phyloP scores from a whole-genome alignment of 23 tunicate genomes.

The Styela plicata region DNA sequence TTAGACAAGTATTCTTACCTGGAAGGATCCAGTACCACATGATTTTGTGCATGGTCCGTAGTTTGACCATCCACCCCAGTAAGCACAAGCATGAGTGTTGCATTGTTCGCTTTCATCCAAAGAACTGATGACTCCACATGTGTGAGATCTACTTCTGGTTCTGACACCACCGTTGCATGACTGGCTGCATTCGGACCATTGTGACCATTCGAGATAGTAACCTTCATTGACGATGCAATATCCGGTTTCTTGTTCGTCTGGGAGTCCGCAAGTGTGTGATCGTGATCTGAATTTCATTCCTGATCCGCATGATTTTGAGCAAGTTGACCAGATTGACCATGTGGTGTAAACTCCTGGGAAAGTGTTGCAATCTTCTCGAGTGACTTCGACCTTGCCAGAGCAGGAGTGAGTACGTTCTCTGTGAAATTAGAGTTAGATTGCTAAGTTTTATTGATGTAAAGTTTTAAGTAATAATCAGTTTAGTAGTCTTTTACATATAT shows the following conservation, averaged over 20 bases:
- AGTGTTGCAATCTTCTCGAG: conserved; percentile 57
- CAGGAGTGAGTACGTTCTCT: conserved; percentile 44
- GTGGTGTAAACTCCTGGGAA: conserved; percentile 41
- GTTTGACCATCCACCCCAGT: conserved; percentile 92
- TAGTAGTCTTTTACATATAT: no score
- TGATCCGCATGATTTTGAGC: conserved; percentile 71
- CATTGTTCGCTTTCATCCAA: conserved; percentile 40
- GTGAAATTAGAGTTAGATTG: not conserved
- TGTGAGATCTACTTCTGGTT: conserved; percentile 57
- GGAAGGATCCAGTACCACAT: conserved; percentile 56
- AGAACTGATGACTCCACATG: conserved; percentile 52
- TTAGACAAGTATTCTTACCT: not conserved
- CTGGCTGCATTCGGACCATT: conserved; percentile 13
- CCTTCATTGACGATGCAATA: conserved; percentile 12
- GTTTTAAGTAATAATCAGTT: no score
- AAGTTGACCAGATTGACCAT: conserved; percentile 63
- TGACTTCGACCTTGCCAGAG: conserved; percentile 36
- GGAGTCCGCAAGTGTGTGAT: conserved; percentile 28
- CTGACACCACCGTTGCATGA: conserved; percentile 78
- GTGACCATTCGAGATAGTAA: conserved; percentile 16
- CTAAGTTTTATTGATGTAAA: no score
- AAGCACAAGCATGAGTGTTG: conserved; percentile 80
- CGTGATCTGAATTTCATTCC: conserved; percentile 45
- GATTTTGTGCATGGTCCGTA: conserved; percentile 78
- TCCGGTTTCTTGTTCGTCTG: conserved; percentile 14